Conservation (phyloP, 1,140 invertebrate species). For the Scaptodrosophila lebanonensis region DNA sequence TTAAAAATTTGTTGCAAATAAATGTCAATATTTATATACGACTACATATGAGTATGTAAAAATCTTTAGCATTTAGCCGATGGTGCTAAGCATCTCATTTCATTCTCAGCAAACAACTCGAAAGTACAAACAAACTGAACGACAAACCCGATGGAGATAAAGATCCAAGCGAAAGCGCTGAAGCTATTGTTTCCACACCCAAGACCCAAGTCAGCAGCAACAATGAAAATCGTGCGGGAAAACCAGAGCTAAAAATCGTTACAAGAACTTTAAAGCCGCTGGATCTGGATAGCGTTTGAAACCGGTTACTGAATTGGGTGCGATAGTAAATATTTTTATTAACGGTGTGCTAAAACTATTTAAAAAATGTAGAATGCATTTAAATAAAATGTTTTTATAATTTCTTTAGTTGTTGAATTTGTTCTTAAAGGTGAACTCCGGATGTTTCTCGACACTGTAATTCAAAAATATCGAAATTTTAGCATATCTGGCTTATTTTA, state of each 20-base stretch:
- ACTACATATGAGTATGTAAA: background rate
- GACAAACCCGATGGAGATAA: conserved; percentile 9
- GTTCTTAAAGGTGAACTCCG: conserved; percentile 80
- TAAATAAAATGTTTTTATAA: background rate
- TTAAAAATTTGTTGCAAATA: conserved; percentile 47
- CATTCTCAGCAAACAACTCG: conserved; percentile 14
- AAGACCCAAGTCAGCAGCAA: background rate
- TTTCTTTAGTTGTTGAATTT: conserved; percentile 51
- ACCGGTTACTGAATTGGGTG: conserved; percentile 6
- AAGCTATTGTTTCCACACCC: background rate
- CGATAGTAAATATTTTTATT: no score
- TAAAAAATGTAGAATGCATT: no score
- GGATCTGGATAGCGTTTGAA: conserved; percentile 36
- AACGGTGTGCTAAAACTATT: no score
- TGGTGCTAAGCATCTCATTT: conserved; percentile 14
- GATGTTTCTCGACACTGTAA: conserved; percentile 82
- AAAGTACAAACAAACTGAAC: conserved; percentile 1
- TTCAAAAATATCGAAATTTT: conserved; percentile 59
- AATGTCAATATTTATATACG: conserved; percentile 46
- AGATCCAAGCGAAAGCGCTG: conserved; percentile 10
- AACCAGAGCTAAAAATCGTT: conserved; percentile 65
- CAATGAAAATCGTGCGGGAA: conserved; percentile 29
- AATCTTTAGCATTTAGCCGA: background rate
- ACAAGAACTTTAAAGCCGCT: conserved; percentile 56
- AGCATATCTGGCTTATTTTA: background rate